Base-by-base conservation (phyloP, 2,888 invertebrate genomes). In the Leuctra nigra region DNA sequence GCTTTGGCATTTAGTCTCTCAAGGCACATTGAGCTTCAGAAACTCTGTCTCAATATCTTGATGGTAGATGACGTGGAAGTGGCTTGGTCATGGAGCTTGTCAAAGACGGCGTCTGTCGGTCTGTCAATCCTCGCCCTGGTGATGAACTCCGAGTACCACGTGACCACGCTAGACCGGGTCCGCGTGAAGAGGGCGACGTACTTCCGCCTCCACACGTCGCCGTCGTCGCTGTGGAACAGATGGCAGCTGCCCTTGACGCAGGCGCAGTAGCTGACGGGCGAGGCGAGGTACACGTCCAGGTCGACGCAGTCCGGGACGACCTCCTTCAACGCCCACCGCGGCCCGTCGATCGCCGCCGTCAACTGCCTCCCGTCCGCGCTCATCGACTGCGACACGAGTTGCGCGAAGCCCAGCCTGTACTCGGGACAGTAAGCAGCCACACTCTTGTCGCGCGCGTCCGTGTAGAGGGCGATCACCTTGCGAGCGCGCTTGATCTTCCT, bases 231-330 rank as follows among this genome's bases (percentile, higher is more conserved):
- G 20, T 6, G 22, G 2, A 44, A 23, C 9, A 20, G 23, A 6
- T 23, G 2, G 3, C 22, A n/a, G 4, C 11, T 44, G 4, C 44
- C 44, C 2, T 11, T 20, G 22, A 23, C 44, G n/a, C 20, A 23
- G 4, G 44, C 2, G 20, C n/a, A 3, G 22, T 44, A 20, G 22
- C 22, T 20, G n/a, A 11, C n/a, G 2, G 44, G n/a, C 13, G 50
- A 35, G 35, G 9, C 23, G 4, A 50, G 16, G 20, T 20, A 50
- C 11, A 50, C 35, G 3, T 2, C 20, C 2, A 50, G 33, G 36
- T 50, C 50, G 16, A 50, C 50, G 1, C 50, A 20, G 22, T 50
- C 33, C 18, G 50, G 35, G 1, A 29, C 50, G 6, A 50, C 9
- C 4, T 16, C 13, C 2, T 35, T 20, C 3, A 50, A 9, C 11